These are phyloP conservation scores for Ennomos quercinarius DNA, from an alignment of 2,888 invertebrate genomes.

Conservation along the genomic window DNA sequence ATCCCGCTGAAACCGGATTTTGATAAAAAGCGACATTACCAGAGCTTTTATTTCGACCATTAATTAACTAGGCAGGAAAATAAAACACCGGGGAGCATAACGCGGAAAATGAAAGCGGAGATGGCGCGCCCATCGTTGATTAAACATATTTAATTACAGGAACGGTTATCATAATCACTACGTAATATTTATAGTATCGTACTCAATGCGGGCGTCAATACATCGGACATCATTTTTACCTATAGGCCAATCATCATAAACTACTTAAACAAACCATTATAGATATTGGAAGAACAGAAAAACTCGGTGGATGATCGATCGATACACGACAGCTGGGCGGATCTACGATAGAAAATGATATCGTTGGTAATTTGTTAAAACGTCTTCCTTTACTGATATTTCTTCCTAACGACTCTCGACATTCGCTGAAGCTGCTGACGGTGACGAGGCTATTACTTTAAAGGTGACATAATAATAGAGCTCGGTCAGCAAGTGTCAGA, in stretches of 20 bases:
- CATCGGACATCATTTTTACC: constrained; percentile 37
- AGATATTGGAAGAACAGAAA: constrained; percentile 52
- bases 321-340: constrained; percentile 43
- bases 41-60: constrained; percentile 30
- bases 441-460: constrained; percentile 32
- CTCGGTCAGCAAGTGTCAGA: constrained; percentile 32
- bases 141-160: constrained; percentile 39
- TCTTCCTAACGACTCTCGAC: constrained; percentile 33
- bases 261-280: constrained; percentile 46
- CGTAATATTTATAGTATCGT: constrained; percentile 30
- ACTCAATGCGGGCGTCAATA: constrained; percentile 45
- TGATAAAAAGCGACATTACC: constrained; percentile 28
- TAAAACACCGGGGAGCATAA: constrained; percentile 35
- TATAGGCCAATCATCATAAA: constrained; percentile 43
- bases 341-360: constrained; percentile 37
- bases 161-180: constrained; percentile 24
- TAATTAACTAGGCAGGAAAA: constrained; percentile 35
- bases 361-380: constrained; percentile 38
- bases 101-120: constrained; percentile 33
- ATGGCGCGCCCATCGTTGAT: constrained; percentile 29
- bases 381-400: constrained; percentile 35
- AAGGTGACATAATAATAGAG: constrained; percentile 40
- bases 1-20: constrained; percentile 36
- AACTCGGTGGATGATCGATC: constrained; percentile 55
- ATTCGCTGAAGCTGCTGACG: constrained; percentile 35